Evolutionary conservation across 2,113 vertebrate genomes (phyloP), one percentile per base, ranked within the genome.

Genomic region (Theristicus caerulescens): DNA sequence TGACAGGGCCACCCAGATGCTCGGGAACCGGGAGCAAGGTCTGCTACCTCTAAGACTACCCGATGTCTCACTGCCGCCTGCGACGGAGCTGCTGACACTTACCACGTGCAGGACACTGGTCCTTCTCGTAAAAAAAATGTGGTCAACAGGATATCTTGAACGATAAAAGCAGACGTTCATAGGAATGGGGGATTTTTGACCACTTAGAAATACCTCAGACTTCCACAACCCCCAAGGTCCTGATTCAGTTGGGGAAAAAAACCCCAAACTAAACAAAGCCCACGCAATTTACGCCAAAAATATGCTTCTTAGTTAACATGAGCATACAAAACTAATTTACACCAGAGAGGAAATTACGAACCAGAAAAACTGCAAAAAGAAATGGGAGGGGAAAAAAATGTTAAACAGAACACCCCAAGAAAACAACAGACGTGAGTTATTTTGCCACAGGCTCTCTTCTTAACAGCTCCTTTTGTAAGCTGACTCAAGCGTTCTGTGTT

Each of bases 381-480:
- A 55, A 25, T 1, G 2, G 3, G 3, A 29, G 15, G 15, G 22
- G 4, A 8, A 26, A 34, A 58, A 21, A 25, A 52, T n/a, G 8
- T 31, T 58, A 10, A 58, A 74, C 31, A 67, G 17, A 34, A 40
- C 19, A 55, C 22, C n/a, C 8, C 8, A 49, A 36, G 57, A 40
- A 81, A 57, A 81, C 19, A 67, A 58, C 4, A 78, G 34, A 29
- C 10, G 8, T 6, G 4, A 70, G 26, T 24, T 51, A 38, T 29
- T 57, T 49, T 65, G 42, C 31, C 36, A 42, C 29, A 49, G 14
- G 47, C 19, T 61, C 16, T 31, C 21, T 18, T 49, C 31, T 42
- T 36, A 49, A 57, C 22, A 69, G 38, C 47, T 61, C 24, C 22
- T 36, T 72, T 58, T 36, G 7, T 7, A 65, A 32, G 14, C 7